Evolutionary conservation across 2,888 invertebrate species (phyloP).

Genomic region (Hydriomena furcata): DNA sequence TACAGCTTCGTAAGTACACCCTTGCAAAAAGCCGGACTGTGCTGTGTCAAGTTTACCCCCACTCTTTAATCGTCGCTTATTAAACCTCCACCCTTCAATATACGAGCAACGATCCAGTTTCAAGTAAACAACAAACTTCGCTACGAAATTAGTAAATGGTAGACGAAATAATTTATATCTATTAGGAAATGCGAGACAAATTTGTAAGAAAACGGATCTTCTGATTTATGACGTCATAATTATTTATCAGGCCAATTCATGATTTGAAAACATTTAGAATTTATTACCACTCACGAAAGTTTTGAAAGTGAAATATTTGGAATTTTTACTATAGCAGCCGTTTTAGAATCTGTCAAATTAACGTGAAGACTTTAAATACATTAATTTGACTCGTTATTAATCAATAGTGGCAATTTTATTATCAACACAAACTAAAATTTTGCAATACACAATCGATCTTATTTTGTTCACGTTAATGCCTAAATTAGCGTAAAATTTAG

Average conservation of each 20-base stretch:
- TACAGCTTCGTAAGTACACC: conserved; percentile 38
- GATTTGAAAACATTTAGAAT: not conserved
- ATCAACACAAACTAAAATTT: no score
- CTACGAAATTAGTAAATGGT: conserved; percentile 28
- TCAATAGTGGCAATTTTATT: no score
- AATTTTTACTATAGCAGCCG: no score
- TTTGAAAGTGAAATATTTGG: no score
- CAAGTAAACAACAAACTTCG: conserved; percentile 55
- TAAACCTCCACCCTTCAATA: conserved; percentile 59
- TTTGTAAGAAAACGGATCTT: conserved; percentile 30
- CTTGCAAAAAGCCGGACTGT: conserved; percentile 39
- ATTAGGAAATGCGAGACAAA: conserved; percentile 33
- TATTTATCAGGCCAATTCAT: not conserved
- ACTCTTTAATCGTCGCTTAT: conserved; percentile 68
- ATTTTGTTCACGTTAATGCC: no score
- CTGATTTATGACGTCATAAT: conserved; percentile 21
- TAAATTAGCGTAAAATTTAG: no score
- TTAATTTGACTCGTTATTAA: no score
- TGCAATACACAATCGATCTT: no score
- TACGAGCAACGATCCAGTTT: conserved; percentile 56
- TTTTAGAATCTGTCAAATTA: no score
- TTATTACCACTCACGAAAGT: no score
- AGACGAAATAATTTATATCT: conserved; percentile 29
- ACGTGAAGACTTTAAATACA: no score
- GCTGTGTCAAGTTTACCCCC: conserved; percentile 46